Percentiles rank a stretch among this genome's conserved stretches.
Conservation (phyloP, 2,888 invertebrate species). For the Pyrrhosoma nymphula region DNA sequence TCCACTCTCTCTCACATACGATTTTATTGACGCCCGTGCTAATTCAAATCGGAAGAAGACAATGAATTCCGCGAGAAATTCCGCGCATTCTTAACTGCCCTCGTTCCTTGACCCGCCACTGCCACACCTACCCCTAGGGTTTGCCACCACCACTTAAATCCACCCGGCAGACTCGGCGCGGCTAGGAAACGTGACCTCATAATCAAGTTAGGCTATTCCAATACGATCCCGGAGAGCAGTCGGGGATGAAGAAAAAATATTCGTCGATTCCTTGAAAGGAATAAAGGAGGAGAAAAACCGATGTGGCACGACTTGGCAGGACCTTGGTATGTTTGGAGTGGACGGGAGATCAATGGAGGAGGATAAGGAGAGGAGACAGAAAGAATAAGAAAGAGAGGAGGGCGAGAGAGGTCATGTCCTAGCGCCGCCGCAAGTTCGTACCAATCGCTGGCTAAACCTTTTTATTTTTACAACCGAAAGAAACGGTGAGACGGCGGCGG, state of each 20-base stretch:
- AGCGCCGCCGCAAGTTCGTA: constrained; percentile 22
- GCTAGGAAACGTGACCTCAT: constrained; percentile 8
- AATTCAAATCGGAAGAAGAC: background rate
- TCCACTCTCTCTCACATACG: background rate
- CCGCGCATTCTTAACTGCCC: background rate
- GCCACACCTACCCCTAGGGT: background rate
- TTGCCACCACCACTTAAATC: background rate
- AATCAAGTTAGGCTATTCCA: constrained; percentile 22
- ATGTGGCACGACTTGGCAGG: constrained; percentile 22
- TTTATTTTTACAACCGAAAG: background rate
- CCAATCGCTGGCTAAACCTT: background rate
- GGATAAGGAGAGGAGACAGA: background rate
- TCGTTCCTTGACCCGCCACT: background rate
- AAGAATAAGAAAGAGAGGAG: background rate
- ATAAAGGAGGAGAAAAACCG: background rate
- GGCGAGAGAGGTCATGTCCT: background rate
- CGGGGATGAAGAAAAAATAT: background rate
- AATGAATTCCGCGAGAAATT: constrained; percentile 1
- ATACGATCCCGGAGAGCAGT: background rate
- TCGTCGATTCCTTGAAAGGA: background rate
- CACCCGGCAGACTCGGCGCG: background rate
- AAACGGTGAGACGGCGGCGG: background rate
- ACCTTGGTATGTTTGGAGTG: background rate
- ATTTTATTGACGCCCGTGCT: background rate
- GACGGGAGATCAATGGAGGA: constrained; percentile 14